Percentiles rank a stretch among this genome's conserved stretches.
Conservation (phyloP, 2,888 invertebrate species). For the Drosophila emarginata region DNA sequence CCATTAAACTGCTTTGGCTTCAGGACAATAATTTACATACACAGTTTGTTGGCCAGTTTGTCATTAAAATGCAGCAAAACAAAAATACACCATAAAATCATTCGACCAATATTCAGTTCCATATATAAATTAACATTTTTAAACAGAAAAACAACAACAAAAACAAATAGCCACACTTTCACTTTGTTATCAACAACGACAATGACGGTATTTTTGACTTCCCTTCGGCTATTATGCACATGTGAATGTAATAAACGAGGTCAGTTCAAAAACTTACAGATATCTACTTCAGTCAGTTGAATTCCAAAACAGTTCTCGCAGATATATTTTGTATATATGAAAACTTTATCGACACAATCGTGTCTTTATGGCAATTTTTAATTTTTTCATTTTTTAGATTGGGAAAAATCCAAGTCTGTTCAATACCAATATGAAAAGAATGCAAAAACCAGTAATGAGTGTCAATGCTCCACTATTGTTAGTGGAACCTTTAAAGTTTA, state of each 20-base stretch:
- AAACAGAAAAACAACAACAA: constrained; percentile 19
- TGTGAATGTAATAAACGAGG: neutral
- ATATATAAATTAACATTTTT: constrained; percentile 29
- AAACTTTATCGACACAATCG: neutral
- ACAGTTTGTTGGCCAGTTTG: constrained; percentile 38
- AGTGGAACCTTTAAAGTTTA: neutral
- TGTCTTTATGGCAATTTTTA: neutral
- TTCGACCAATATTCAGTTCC: neutral
- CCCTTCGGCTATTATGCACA: neutral
- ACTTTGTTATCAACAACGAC: constrained; percentile 58
- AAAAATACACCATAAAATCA: constrained; percentile 22
- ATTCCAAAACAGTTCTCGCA: too few relatives aligned
- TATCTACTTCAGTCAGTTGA: too few relatives aligned
- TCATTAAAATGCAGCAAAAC: constrained; percentile 52
- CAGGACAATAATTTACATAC: constrained; percentile 38
- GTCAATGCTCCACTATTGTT: neutral
- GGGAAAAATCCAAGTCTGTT: neutral
- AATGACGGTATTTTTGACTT: constrained; percentile 36
- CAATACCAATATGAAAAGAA: too few relatives aligned
- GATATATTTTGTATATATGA: too few relatives aligned
- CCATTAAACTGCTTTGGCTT: constrained; percentile 31
- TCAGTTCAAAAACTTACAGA: neutral
- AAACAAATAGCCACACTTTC: constrained; percentile 41
- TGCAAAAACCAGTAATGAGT: neutral
- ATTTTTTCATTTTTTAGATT: neutral